Percentiles rank a stretch among this genome's conserved stretches.
These are phyloP conservation scores for Mactra quadrangularis DNA, from an alignment of 1,140 invertebrate species.

Conservation along the genomic window DNA sequence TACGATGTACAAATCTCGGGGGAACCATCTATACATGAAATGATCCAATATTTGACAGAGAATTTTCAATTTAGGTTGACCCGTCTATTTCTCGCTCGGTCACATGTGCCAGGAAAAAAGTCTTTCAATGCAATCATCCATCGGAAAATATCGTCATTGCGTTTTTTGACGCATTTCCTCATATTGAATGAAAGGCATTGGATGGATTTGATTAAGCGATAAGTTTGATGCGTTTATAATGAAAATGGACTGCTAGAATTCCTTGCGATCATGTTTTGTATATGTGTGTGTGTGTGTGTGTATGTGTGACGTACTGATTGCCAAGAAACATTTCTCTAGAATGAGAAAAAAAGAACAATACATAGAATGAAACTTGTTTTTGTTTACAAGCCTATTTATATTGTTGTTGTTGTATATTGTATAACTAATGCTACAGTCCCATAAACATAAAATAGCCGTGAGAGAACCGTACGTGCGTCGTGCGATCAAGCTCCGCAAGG, in stretches of 20 bases:
- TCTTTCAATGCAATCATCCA: conserved; percentile 33
- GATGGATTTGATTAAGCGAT: too few relatives aligned
- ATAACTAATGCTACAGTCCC: too few relatives aligned
- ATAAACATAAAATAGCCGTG: too few relatives aligned
- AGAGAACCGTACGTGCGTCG: too few relatives aligned
- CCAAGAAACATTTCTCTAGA: too few relatives aligned
- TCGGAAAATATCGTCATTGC: conserved; percentile 53
- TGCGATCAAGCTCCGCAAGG: too few relatives aligned
- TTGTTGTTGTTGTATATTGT: too few relatives aligned
- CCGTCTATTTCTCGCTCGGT: conserved; percentile 48
- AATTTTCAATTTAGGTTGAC: conserved; percentile 56
- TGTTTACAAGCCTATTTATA: too few relatives aligned
- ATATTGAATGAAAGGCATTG: conserved; percentile 35
- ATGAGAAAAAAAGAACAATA: too few relatives aligned
- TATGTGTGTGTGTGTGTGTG: not conserved
- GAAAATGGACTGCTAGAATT: not conserved
- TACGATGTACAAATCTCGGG: conserved; percentile 5
- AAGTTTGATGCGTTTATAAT: not conserved
- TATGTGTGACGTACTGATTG: too few relatives aligned
- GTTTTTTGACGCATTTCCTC: conserved; percentile 55
- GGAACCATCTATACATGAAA: conserved; percentile 19
- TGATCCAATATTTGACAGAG: conserved; percentile 29
- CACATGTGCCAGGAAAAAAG: conserved; percentile 22
- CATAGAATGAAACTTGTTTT: too few relatives aligned
- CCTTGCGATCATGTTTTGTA: not conserved